Evolutionary conservation across 1,140 invertebrate genomes (phyloP), one percentile per base, ranked within the genome.

Genomic region (Anastatus disparis): DNA sequence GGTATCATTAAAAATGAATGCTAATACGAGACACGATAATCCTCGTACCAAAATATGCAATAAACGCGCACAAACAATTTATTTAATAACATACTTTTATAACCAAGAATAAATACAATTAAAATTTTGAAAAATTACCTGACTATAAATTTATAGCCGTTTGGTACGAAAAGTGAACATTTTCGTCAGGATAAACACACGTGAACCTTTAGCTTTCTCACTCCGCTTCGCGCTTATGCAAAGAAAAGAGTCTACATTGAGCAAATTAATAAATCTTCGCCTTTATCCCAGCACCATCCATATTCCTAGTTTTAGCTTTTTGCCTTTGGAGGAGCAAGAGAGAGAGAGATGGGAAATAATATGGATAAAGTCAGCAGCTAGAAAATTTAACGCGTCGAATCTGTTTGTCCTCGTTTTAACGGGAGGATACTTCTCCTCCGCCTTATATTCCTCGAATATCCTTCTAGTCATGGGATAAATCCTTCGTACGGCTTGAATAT

Each of bases 191-290:
- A n/a, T n/a, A n/a, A 20, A 46, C 48, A 20, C 29, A 26, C 8
- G 27, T 40, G 40, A 35, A 64, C 7, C 20, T 52, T n/a, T 50
- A 50, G 29, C n/a, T 2, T 12, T 22, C 29, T 15, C 59, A 10
- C 10, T 10, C 44, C 3, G n/a, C 20, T n/a, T n/a, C n/a, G n/a
- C n/a, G n/a, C n/a, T n/a, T n/a, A 20, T n/a, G 26, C 13, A 50
- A 52, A 52, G 12, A 26, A n/a, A n/a, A 17, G 48, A 52, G 46
- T 26, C 7, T 38, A 52, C 10, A 52, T 13, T 22, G 15, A 52
- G 31, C 46, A 64, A 64, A 64, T 64, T 64, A 64, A 64, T 64
- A 64, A 52, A 64, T 64, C 61, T 40, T 64, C 48, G 26, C 61
- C 48, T 64, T 52, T 52, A 64, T 64, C 22, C n/a, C 31, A 8